Conservation (phyloP, 2,113 vertebrate genomes). For the Ceyx melanurus region DNA sequence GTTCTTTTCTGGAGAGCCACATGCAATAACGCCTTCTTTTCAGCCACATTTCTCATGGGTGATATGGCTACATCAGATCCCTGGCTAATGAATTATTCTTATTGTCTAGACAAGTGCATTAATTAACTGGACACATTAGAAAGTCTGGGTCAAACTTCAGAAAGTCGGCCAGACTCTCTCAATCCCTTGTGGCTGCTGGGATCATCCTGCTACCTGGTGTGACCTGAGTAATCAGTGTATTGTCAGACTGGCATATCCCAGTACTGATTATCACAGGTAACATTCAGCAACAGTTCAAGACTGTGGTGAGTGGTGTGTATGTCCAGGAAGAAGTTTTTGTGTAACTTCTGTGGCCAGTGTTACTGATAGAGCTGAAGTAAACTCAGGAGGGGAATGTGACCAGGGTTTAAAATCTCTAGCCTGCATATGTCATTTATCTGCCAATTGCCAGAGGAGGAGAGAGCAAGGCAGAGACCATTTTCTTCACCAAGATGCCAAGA, state of each 20-base stretch:
- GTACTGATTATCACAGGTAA: background rate
- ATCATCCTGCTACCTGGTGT: constrained; percentile 16
- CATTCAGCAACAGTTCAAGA: background rate
- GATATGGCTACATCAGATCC: background rate
- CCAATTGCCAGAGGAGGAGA: too few relatives aligned
- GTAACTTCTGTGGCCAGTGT: background rate
- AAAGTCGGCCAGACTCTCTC: constrained; percentile 25
- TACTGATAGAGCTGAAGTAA: background rate
- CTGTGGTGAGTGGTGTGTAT: background rate
- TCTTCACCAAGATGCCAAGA: too few relatives aligned
- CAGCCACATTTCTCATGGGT: background rate
- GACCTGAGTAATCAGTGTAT: background rate
- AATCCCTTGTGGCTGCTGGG: constrained; percentile 14
- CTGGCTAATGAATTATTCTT: background rate
- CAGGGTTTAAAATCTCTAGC: background rate
- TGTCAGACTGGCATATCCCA: background rate
- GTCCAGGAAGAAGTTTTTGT: background rate
- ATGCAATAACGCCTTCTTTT: background rate
- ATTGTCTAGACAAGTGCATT: constrained; percentile 4
- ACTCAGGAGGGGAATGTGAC: background rate
- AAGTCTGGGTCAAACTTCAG: constrained; percentile 39
- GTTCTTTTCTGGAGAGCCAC: background rate
- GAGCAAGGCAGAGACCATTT: too few relatives aligned
- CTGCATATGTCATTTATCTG: background rate
- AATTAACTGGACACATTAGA: background rate